These are phyloP conservation scores for Camponotus vicinus DNA, from an alignment of 1,140 invertebrate genomes.

Conservation along the genomic window DNA sequence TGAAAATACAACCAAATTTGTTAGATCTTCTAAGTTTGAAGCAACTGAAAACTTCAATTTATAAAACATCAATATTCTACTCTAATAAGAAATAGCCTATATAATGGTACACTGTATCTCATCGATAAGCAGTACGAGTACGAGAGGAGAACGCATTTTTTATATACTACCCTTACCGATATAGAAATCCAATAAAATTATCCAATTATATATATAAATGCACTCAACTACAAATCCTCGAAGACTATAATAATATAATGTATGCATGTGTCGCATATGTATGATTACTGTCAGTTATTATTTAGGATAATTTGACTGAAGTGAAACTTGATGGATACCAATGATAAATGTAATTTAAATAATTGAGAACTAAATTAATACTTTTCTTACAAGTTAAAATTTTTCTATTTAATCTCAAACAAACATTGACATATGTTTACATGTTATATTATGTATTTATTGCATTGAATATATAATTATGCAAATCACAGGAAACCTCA, in stretches of 20 bases:
- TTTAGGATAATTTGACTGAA: constrained; percentile 62
- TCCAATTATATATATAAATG: constrained; percentile 82
- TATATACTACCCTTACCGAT: constrained; percentile 42
- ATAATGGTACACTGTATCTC: constrained; percentile 5
- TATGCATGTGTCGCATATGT: background rate
- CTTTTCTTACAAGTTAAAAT: background rate
- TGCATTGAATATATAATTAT: constrained; percentile 36
- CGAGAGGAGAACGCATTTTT: background rate
- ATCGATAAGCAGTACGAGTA: background rate
- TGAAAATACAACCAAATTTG: background rate
- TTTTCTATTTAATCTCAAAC: background rate
- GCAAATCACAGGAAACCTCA: constrained; percentile 55
- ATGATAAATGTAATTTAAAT: constrained; percentile 49
- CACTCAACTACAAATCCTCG: constrained; percentile 41
- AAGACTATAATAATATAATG: constrained; percentile 25
- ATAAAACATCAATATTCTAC: constrained; percentile 35
- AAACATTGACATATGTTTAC: background rate
- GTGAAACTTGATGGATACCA: constrained; percentile 62
- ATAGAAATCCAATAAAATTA: constrained; percentile 75
- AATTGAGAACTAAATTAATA: constrained; percentile 16
- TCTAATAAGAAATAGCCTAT: background rate
- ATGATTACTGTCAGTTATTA: constrained; percentile 63
- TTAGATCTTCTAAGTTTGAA: background rate
- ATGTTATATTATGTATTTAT: constrained; percentile 50
- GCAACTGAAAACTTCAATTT: constrained; percentile 1